These are phyloP conservation scores for Acanthornis magna DNA, from an alignment of 2,797 vertebrate species.

Conservation along the genomic window DNA sequence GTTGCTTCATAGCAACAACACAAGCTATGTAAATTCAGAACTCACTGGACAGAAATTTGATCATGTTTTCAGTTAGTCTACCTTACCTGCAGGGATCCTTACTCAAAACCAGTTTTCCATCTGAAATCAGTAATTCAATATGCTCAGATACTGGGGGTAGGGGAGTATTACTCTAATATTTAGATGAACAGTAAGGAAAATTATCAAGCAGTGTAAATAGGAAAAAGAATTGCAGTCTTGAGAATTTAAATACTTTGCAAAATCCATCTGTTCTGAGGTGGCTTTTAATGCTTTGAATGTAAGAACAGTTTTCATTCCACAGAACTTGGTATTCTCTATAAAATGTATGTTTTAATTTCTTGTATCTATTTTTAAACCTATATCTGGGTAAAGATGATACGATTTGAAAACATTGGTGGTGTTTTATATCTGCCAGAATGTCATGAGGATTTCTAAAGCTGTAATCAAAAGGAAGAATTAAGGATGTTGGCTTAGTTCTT, in stretches of 20 bases:
- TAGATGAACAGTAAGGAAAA: neutral
- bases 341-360: neutral
- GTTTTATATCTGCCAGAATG: neutral
- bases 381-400: neutral
- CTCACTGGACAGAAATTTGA: neutral
- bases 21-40: neutral
- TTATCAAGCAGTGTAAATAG: neutral
- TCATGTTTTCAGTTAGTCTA: neutral
- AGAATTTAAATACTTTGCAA: neutral
- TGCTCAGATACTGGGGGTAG: neutral
- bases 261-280: neutral
- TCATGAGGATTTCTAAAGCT: neutral
- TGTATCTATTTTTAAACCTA: neutral
- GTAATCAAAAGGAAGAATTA: neutral
- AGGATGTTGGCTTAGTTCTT: neutral
- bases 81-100: neutral
- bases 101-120: neutral
- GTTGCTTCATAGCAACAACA: neutral
- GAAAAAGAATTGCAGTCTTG: neutral
- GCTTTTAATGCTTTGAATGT: neutral
- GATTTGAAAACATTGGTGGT: neutral
- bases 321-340: neutral
- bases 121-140: neutral
- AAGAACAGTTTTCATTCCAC: neutral
- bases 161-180: neutral